Evolutionary conservation across 2,797 vertebrate genomes (phyloP), one percentile per base, ranked within the genome.

Genomic region (Parauchenoglanis punctatus): DNA sequence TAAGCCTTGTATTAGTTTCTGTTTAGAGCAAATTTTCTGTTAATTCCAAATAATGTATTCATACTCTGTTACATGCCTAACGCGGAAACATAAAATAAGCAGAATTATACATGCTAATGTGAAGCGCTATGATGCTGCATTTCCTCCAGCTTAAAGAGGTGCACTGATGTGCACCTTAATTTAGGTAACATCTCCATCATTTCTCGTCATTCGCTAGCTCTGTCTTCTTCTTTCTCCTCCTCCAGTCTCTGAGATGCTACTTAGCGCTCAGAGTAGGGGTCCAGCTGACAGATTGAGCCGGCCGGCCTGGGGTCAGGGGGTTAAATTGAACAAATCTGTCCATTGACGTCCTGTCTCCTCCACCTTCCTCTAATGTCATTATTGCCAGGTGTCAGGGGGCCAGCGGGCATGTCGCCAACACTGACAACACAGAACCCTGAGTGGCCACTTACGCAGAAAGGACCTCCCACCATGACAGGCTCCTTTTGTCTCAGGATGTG

Each of bases 271-370:
- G 81, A 86, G 85, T 85, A 89, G 89, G 88, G 86, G 89, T 89
- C 86, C 67, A 85, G 85, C 87, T 93, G 92, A 92, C 93, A 93
- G 90, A 92, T 87, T 92, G 91, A 92, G 92, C 65, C 58, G 85
- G 86, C 88, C 88, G 86, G 52, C 58, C 88, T 40, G 85, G 84
- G 93, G 92, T 93, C 92, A 93, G 78, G 85, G 87, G 88, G 93
- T 93, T 94, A 93, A 93, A 92, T 92, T 90, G 90, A 92, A 93
- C 93, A 94, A 93, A 94, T 93, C 91, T 92, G 91, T 88, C 88
- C 90, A 93, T 94, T 93, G 93, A 93, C 91, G 89, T 93, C 89
- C 92, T 93, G 93, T 93, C 92, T 92, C 84, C 88, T 92, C 84
- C 87, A 89, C 90, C 92, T 90, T 90, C 90, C 89, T 90, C 90